These are phyloP conservation scores for Dorcus hopei DNA, from an alignment of 2,888 invertebrate genomes.

Conservation along the genomic window DNA sequence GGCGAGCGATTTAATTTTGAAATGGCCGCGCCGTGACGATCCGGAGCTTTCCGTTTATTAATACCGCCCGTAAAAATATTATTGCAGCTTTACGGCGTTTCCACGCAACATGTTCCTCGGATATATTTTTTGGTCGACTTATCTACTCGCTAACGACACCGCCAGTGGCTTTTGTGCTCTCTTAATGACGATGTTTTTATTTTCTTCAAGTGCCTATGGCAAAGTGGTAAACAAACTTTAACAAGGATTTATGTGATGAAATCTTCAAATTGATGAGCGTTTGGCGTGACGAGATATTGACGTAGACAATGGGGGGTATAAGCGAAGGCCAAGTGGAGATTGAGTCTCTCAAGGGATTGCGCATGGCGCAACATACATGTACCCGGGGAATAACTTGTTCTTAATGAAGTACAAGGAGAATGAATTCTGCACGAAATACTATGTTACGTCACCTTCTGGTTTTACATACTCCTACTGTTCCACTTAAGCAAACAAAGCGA, in stretches of 20 bases:
- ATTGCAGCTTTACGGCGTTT: no score
- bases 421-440: no score
- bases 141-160: no score
- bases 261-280: slow-evolving; percentile 28
- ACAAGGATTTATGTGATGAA: slow-evolving; percentile 27
- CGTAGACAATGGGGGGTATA: slow-evolving; percentile 28
- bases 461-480: no score
- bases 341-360: background rate
- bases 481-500: no score
- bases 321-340: slow-evolving; percentile 17
- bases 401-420: background rate
- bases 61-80: no score
- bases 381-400: background rate
- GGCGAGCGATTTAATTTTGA: no score
- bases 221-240: slow-evolving; percentile 16
- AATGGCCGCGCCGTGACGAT: no score
- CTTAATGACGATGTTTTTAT: background rate
- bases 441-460: no score
- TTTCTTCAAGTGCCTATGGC: background rate
- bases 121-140: no score
- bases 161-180: background rate
- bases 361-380: background rate
- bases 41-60: no score
- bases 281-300: slow-evolving; percentile 28
- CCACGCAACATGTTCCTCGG: no score